Base-by-base conservation (phyloP, 2,888 invertebrate genomes). In the Abrostola triplasia region DNA sequence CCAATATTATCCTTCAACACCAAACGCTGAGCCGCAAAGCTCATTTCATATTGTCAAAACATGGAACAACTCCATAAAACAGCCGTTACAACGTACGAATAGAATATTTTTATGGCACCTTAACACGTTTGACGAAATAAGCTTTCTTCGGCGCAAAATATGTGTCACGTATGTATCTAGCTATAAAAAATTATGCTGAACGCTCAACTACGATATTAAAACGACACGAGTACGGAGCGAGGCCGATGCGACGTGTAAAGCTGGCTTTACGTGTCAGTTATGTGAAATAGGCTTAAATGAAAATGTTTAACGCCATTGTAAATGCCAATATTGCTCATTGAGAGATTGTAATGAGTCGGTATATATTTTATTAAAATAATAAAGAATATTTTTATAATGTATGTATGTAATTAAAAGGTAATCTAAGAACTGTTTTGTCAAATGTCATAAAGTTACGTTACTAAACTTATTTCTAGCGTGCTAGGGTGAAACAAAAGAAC, bases 181-280 rank as follows among this genome's bases (percentile, higher is more conserved):
- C 70, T 67, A 77, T 80, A 80, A 81, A 80, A 80, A 74, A 77
- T 81, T 80, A 79, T 70, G 70, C 64, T 64, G 72, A 59, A 67
- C 67, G 64, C 67, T 70, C 67, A 64, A 67, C 53, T 73, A 55
- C 47, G 50, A 64, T 77, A 72, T 80, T 76, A 70, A 63, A 64
- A 48, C 51, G 70, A 67, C 54, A 52, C 49, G 65, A 47, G 35
- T 12, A 62, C 47, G 69, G 51, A 64, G 70, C 58, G 52, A 42
- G 36, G 41, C 35, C 13, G 61, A 53, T 36, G n/a, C 36, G 53
- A 60, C 44, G 58, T 79, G 57, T 60, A 52, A 59, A 61, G 55
- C 37, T n/a, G 50, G 55, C 52, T 77, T 67, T 59, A 61, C 55
- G 44, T 76, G 73, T 76, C 73, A 67, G 47, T n/a, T 51, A 5